A percentile compares a stretch with the other conserved stretches of the same genome.
These are phyloP conservation scores for Andrena flavipes DNA, from an alignment of 2,888 invertebrate genomes.

Conservation along the genomic window DNA sequence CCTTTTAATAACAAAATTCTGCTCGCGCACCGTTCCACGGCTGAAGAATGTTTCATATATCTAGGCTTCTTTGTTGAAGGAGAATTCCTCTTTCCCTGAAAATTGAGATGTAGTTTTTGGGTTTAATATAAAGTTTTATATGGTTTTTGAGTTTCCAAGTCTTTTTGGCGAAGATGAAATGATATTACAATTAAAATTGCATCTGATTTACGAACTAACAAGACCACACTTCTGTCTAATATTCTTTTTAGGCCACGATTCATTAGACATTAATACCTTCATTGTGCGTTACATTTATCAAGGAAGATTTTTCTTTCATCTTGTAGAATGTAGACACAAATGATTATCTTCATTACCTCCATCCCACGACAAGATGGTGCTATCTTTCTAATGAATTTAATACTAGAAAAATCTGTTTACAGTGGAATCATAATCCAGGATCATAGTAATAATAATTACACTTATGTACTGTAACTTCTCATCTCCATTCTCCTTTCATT, in stretches of 20 bases:
- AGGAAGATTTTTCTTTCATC: not conserved
- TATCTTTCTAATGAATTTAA: conserved; percentile 1
- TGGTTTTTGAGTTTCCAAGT: not conserved
- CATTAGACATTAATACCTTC: not conserved
- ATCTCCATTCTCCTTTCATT: conserved; percentile 19
- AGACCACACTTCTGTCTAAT: not conserved
- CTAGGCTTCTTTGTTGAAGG: not conserved
- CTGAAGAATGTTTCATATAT: conserved; percentile 32
- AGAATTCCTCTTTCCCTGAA: not conserved
- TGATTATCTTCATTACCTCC: not conserved
- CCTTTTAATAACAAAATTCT: conserved; percentile 44
- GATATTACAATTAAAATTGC: no score
- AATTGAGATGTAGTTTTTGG: not conserved
- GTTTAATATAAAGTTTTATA: conserved; percentile 5
- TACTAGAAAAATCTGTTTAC: not conserved
- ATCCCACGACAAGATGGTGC: not conserved
- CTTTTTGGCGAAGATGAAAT: not conserved
- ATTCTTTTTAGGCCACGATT: not conserved
- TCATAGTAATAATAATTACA: conserved; percentile 16
- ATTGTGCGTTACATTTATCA: not conserved
- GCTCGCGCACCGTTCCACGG: not conserved
- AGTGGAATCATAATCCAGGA: not conserved
- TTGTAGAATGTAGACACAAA: not conserved
- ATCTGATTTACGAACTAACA: not conserved
- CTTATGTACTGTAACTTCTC: conserved; percentile 9